Percentiles rank a stretch among this genome's conserved stretches.
phyloP scores from a whole-genome alignment of 2,888 invertebrate genomes.

The Mesoligia furuncula region DNA sequence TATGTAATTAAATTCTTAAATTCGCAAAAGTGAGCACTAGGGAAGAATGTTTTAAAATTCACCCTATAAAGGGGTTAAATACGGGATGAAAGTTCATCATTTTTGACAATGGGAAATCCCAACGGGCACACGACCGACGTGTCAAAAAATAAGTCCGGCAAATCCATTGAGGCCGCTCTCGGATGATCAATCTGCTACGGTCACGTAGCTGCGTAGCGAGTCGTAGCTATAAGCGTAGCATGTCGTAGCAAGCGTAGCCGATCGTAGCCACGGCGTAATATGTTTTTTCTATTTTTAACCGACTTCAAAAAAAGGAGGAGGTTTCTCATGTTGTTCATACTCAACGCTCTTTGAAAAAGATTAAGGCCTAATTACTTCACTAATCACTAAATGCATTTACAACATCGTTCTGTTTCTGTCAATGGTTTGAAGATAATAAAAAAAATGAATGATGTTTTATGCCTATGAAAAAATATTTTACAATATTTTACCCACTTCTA shows the following conservation, averaged over 20 bases:
- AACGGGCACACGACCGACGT: not conserved
- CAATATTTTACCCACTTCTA: not conserved
- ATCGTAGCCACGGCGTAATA: conserved; percentile 7
- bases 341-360: not conserved
- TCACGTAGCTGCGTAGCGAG: conserved; percentile 9
- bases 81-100: not conserved
- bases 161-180: not conserved
- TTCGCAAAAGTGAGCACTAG: not conserved
- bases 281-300: not conserved
- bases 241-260: conserved; percentile 6
- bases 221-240: not conserved
- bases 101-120: not conserved
- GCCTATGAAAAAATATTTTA: not conserved
- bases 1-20: not conserved
- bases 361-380: not conserved
- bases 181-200: not conserved
- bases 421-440: not conserved
- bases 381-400: not conserved
- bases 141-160: not conserved
- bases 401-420: not conserved
- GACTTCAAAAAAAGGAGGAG: too few species aligned
- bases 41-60: not conserved
- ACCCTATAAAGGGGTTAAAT: not conserved
- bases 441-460: not conserved
- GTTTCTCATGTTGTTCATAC: not conserved